A percentile compares a stretch with the other conserved stretches of the same genome.
These are phyloP conservation scores for Acanthoscelides obtectus DNA, from an alignment of 2,888 invertebrate species.

Conservation along the genomic window DNA sequence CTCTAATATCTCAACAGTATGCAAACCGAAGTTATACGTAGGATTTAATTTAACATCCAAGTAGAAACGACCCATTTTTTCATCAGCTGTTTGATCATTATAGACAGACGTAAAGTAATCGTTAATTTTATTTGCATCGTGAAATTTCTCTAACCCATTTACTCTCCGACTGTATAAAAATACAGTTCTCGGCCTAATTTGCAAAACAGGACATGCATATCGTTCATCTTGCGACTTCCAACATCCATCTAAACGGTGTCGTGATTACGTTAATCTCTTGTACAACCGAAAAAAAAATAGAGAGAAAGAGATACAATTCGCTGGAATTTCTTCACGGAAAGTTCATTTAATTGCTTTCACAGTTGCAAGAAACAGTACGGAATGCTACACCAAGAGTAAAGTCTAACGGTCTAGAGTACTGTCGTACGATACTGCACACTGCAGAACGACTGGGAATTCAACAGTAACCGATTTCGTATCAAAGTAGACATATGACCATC, in stretches of 20 bases:
- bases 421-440: not conserved
- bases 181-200: not conserved
- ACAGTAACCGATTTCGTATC: too few species aligned
- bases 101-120: too few species aligned
- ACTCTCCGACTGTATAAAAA: not conserved
- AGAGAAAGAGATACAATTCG: not conserved
- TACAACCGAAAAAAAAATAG: slow-evolving; percentile 4
- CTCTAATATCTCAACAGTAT: too few species aligned
- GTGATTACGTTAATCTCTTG: not conserved
- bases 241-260: not conserved
- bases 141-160: not conserved
- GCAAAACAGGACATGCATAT: not conserved
- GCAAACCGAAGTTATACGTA: too few species aligned
- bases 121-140: too few species aligned
- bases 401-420: not conserved
- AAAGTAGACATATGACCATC: too few species aligned
- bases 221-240: not conserved
- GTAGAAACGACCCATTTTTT: too few species aligned
- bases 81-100: too few species aligned
- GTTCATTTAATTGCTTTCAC: slow-evolving; percentile 3
- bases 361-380: slow-evolving; percentile 3
- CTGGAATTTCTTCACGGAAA: slow-evolving; percentile 3
- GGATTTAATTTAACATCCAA: too few species aligned
- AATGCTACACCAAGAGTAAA: slow-evolving; percentile 1
- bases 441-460: too few species aligned